These are phyloP conservation scores for Loriculus beryllinus DNA, from an alignment of 2,797 vertebrate species.

Conservation along the genomic window DNA sequence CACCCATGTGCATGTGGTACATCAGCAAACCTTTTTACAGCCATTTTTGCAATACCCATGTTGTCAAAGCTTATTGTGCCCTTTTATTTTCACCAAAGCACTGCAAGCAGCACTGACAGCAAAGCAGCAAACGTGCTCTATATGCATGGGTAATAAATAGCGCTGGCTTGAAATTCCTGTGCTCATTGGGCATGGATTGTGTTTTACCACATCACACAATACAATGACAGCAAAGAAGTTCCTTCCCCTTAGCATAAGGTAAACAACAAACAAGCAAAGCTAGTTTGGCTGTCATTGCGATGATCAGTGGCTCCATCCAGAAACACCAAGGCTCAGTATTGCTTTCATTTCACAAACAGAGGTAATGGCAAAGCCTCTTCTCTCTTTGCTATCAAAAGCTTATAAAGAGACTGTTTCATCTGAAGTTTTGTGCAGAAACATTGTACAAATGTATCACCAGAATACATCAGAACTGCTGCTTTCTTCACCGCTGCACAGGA, in stretches of 20 bases:
- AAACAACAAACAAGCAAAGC: constrained; percentile 56
- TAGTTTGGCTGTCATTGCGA: constrained; percentile 48
- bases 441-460: constrained; percentile 43
- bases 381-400: constrained; percentile 54
- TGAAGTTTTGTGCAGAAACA: constrained; percentile 55
- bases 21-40: not conserved
- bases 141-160: constrained; percentile 66
- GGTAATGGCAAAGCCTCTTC: constrained; percentile 59
- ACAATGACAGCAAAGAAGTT: constrained; percentile 70
- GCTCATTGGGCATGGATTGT: constrained; percentile 59
- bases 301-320: constrained; percentile 46
- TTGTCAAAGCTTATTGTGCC: constrained; percentile 45
- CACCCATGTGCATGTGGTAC: not conserved
- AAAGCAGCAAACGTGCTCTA: constrained; percentile 52
- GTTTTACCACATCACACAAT: constrained; percentile 64
- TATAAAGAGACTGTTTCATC: constrained; percentile 43
- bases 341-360: constrained; percentile 59
- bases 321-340: constrained; percentile 26
- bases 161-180: constrained; percentile 66
- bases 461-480: constrained; percentile 36
- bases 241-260: constrained; percentile 62
- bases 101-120: constrained; percentile 64
- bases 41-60: not conserved
- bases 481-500: constrained; percentile 10
- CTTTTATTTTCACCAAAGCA: constrained; percentile 62